These are phyloP conservation scores for Paedocypris sp. DNA, from an alignment of 2,113 vertebrate species.

Conservation along the genomic window DNA sequence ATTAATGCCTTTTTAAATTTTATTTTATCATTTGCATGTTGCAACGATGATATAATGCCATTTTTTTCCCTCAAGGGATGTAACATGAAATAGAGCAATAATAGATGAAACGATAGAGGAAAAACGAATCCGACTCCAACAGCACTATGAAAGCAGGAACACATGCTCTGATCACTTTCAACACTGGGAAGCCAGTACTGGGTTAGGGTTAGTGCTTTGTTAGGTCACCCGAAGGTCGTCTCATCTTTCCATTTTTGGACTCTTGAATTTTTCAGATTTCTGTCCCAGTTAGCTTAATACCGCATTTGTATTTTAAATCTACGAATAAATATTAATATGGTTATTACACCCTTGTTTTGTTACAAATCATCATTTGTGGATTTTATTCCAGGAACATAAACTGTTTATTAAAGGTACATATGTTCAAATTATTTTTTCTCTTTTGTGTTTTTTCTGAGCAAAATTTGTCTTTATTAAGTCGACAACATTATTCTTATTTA, in stretches of 20 bases:
- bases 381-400: too few species aligned
- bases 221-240: slow-evolving; percentile 2
- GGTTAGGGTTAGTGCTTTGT: too few species aligned
- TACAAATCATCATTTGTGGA: too few species aligned
- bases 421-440: too few species aligned
- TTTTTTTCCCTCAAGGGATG: neutral
- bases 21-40: slow-evolving; percentile 12
- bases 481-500: too few species aligned
- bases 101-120: slow-evolving; percentile 14
- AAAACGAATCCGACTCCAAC: slow-evolving; percentile 12
- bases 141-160: slow-evolving; percentile 5
- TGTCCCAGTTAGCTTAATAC: neutral
- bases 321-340: slow-evolving; percentile 4
- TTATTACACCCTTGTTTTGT: neutral
- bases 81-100: slow-evolving; percentile 8
- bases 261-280: neutral
- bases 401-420: too few species aligned
- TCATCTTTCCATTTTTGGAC: slow-evolving; percentile 2
- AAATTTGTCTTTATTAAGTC: too few species aligned
- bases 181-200: neutral
- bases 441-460: too few species aligned
- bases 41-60: slow-evolving; percentile 4
- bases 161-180: slow-evolving; percentile 15
- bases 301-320: neutral
- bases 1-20: neutral